phyloP scores from a whole-genome alignment of 2,888 invertebrate species.

The Coenonympha arcania region DNA sequence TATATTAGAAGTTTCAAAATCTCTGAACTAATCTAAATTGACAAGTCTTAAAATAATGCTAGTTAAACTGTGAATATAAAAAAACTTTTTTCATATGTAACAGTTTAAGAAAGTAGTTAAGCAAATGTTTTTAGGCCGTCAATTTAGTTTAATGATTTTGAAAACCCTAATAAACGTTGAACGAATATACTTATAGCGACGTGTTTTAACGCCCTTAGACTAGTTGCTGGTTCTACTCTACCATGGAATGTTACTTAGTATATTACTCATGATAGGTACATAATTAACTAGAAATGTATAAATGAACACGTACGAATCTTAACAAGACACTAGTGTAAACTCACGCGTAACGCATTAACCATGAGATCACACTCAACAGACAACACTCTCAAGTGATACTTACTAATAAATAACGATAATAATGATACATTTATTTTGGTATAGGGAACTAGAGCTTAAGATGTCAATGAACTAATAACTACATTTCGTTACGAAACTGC shows the following conservation, averaged over 20 bases:
- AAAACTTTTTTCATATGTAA: too few relatives aligned
- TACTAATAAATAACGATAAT: constrained; percentile 70
- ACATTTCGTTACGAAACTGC: constrained; percentile 38
- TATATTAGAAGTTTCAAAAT: too few relatives aligned
- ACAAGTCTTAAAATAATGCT: too few relatives aligned
- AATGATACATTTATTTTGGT: constrained; percentile 65
- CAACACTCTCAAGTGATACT: constrained; percentile 51
- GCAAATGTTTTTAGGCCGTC: too few relatives aligned
- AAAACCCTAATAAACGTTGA: too few relatives aligned
- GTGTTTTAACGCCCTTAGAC: constrained; percentile 56
- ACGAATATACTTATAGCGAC: constrained; percentile 45
- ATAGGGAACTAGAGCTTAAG: constrained; percentile 65
- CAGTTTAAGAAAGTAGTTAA: too few relatives aligned
- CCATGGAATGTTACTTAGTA: constrained; percentile 55
- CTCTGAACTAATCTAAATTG: too few relatives aligned
- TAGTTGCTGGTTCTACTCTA: constrained; percentile 60
- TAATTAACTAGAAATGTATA: constrained; percentile 43
- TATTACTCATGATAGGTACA: constrained; percentile 49
- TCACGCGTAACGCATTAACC: constrained; percentile 47
- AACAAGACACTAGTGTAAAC: constrained; percentile 38
- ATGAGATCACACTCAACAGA: constrained; percentile 68
- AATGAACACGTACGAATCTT: constrained; percentile 55
- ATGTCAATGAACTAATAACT: constrained; percentile 31
- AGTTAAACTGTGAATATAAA: too few relatives aligned
- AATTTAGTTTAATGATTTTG: too few relatives aligned